A percentile compares a stretch with the other conserved stretches of the same genome.
phyloP scores from a whole-genome alignment of 2,113 vertebrate genomes.

The Gasterosteus aculeatus region DNA sequence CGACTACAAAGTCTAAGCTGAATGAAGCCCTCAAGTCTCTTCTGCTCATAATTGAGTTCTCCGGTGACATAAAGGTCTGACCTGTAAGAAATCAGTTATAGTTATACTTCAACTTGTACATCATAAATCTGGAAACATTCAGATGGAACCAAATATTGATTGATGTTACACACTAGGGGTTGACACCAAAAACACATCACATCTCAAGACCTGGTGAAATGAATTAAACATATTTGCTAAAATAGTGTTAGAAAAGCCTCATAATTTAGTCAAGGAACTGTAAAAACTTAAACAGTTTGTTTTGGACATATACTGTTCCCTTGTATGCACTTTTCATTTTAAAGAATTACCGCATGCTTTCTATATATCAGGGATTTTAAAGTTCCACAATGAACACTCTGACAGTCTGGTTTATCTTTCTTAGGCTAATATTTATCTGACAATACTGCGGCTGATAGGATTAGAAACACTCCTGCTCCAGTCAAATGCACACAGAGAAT shows the following conservation, averaged over 20 bases:
- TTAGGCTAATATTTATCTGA: constrained; percentile 42
- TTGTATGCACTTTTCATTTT: not conserved
- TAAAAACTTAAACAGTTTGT: not conserved
- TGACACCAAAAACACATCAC: not conserved
- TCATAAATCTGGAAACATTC: not conserved
- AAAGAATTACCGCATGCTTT: constrained; percentile 2
- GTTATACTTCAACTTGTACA: not conserved
- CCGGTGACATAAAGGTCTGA: not conserved
- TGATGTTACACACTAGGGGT: not conserved
- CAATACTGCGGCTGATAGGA: constrained; percentile 45
- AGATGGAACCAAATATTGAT: not conserved
- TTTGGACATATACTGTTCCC: too few relatives aligned
- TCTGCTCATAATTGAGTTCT: not conserved
- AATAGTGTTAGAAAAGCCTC: not conserved
- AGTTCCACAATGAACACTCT: constrained; percentile 24
- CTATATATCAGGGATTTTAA: constrained; percentile 33
- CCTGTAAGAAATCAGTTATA: constrained; percentile 11
- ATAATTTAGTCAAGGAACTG: not conserved
- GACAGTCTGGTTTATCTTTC: constrained; percentile 55
- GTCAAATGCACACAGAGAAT: constrained; percentile 39
- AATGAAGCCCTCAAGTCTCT: constrained; percentile 3
- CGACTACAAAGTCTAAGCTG: constrained; percentile 3
- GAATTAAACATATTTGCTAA: not conserved
- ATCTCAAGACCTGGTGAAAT: not conserved
- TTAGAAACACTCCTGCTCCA: constrained; percentile 29